Percentiles rank a stretch among this genome's conserved stretches.
phyloP scores from a whole-genome alignment of 2,113 vertebrate species.

The Antechinus flavipes region DNA sequence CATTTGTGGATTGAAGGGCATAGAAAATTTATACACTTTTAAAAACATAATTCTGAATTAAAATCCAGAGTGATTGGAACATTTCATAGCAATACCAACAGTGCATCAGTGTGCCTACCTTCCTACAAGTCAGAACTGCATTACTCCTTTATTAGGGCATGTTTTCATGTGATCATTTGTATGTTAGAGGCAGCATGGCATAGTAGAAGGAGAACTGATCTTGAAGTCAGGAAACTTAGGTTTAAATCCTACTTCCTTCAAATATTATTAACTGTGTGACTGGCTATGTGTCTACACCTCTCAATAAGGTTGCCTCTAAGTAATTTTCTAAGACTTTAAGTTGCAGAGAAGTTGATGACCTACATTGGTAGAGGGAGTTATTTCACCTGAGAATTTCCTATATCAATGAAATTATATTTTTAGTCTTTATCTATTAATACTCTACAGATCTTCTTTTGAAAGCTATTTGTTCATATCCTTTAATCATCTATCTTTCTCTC shows the following conservation, averaged over 20 bases:
- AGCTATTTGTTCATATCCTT: not conserved
- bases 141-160: not conserved
- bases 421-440: not conserved
- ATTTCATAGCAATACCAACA: not conserved
- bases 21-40: not conserved
- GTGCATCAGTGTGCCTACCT: not conserved
- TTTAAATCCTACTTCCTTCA: not conserved
- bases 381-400: not conserved
- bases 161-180: not conserved
- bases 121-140: not conserved
- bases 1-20: not conserved
- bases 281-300: no score
- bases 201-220: not conserved
- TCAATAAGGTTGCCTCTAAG: no score
- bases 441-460: not conserved
- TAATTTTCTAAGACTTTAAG: no score
- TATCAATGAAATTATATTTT: not conserved
- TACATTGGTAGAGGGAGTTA: not conserved
- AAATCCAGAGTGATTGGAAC: not conserved
- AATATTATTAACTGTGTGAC: no score
- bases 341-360: not conserved
- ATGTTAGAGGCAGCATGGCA: not conserved
- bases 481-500: not conserved
- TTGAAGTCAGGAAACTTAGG: not conserved
- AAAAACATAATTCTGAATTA: not conserved